Base-by-base conservation (phyloP, 1,140 invertebrate genomes). In the Eurosta solidaginis region DNA sequence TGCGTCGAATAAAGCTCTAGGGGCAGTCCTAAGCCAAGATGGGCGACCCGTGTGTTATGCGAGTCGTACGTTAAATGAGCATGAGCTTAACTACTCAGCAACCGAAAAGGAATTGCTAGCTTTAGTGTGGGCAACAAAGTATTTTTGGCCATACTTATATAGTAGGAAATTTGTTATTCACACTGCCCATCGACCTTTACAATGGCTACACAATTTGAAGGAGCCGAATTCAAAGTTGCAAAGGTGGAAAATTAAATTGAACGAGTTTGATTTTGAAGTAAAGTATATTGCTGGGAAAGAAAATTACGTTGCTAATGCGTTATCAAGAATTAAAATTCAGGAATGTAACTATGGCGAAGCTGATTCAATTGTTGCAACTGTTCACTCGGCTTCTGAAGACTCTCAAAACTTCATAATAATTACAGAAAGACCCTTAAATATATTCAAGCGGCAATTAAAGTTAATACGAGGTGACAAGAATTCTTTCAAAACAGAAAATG, bases 241-340 rank as follows among this genome's bases (percentile, higher is more conserved):
- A 59, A 59, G 7, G 52, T 10, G 22, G 7, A n/a, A n/a, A n/a
- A n/a, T n/a, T n/a, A n/a, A n/a, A n/a, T n/a, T n/a, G n/a, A n/a
- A n/a, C n/a, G n/a, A n/a, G n/a, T n/a, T 10, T 27, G 63, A 73
- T 73, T 73, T 73, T 73, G 33, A 33, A 20, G 25, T 2, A 29
- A 73, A 73, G 25, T 73, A 73, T 40, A 20, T 73, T 20, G 12
- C 63, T 9, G 63, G 63, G 4, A 40, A 73, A 27, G 63, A 73
- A 73, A 73, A 73, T n/a, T 6, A 73, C 33, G 63, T 73, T n/a
- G 63, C 63, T 10, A 22, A 73, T 73, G 63, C 22, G 5, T 40
- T 73, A 40, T 73, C 63, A 20, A 27, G 63, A 33, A 29, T 29
- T 7, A 29, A 73, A 29, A 10, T 29, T 12, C 6, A 20, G 27